Percentiles rank a stretch among this genome's conserved stretches.
phyloP scores from a whole-genome alignment of 2,113 vertebrate species.

The Mirounga angustirostris region DNA sequence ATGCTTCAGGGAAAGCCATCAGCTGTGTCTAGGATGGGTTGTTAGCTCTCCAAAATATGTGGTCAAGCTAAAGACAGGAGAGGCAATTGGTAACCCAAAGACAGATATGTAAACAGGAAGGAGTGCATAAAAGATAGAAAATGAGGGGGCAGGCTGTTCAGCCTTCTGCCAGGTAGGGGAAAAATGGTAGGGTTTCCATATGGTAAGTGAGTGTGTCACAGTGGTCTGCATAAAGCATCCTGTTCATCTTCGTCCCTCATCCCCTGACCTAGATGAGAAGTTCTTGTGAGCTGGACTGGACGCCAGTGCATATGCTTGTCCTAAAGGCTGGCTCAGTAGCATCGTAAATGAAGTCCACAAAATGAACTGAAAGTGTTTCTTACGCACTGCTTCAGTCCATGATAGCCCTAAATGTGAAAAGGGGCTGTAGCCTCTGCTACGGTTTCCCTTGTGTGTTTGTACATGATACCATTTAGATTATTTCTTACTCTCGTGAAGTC shows the following conservation, averaged over 20 bases:
- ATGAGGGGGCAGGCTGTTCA: background rate
- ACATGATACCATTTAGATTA: background rate
- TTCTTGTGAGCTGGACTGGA: background rate
- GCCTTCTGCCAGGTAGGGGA: background rate
- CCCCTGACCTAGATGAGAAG: background rate
- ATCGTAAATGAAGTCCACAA: background rate
- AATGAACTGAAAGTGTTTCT: background rate
- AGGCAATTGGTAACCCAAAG: background rate
- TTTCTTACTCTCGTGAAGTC: background rate
- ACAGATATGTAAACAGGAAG: background rate
- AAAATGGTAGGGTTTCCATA: fast-evolving
- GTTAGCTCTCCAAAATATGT: background rate
- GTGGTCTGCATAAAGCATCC: background rate
- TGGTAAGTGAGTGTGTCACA: background rate
- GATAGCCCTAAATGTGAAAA: background rate
- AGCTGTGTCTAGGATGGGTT: background rate
- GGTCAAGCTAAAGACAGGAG: background rate
- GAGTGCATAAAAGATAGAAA: background rate
- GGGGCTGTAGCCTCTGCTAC: background rate
- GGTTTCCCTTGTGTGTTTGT: background rate
- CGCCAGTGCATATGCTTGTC: background rate
- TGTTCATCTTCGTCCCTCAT: background rate
- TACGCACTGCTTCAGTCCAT: background rate
- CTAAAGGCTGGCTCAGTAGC: background rate
- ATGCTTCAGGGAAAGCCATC: background rate